phyloP scores from a whole-genome alignment of 2,888 invertebrate genomes.

The Saturnia japonica region DNA sequence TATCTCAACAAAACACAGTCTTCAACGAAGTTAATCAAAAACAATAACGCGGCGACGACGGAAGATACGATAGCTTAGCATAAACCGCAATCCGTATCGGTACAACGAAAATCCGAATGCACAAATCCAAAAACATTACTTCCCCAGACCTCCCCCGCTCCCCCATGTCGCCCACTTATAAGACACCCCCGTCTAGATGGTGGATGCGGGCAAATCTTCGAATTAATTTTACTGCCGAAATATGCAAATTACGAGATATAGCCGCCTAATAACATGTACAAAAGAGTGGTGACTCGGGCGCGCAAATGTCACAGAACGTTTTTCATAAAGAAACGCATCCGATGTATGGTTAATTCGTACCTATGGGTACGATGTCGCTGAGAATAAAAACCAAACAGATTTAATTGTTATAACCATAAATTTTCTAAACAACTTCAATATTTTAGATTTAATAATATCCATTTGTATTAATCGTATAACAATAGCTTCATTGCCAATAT shows the following conservation, averaged over 20 bases:
- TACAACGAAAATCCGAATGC: slow-evolving; percentile 64
- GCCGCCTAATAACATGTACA: slow-evolving; percentile 82
- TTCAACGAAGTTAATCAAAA: slow-evolving; percentile 44
- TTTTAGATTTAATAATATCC: neutral
- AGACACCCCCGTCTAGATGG: slow-evolving; percentile 59
- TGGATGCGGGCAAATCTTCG: slow-evolving; percentile 82
- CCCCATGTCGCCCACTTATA: slow-evolving; percentile 43
- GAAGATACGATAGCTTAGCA: slow-evolving; percentile 39
- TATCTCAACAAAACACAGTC: slow-evolving; percentile 21
- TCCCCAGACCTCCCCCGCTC: slow-evolving; percentile 24
- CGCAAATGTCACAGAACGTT: slow-evolving; percentile 55
- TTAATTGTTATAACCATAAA: neutral
- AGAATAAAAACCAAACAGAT: slow-evolving; percentile 19
- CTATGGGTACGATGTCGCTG: slow-evolving; percentile 31
- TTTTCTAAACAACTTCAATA: neutral
- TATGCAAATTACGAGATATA: slow-evolving; percentile 81
- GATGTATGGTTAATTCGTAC: slow-evolving; percentile 29
- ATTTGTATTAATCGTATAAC: neutral
- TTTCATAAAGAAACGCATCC: slow-evolving; percentile 27
- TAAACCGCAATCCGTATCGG: slow-evolving; percentile 56
- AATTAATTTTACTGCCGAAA: slow-evolving; percentile 83
- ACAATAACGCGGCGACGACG: slow-evolving; percentile 39
- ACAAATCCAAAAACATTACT: slow-evolving; percentile 73
- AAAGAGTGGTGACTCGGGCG: slow-evolving; percentile 79
- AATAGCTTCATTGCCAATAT: too few species aligned